A percentile compares a stretch with the other conserved stretches of the same genome.
These are phyloP conservation scores for Psix sp. DNA, from an alignment of 1,140 invertebrate genomes.

Conservation along the genomic window DNA sequence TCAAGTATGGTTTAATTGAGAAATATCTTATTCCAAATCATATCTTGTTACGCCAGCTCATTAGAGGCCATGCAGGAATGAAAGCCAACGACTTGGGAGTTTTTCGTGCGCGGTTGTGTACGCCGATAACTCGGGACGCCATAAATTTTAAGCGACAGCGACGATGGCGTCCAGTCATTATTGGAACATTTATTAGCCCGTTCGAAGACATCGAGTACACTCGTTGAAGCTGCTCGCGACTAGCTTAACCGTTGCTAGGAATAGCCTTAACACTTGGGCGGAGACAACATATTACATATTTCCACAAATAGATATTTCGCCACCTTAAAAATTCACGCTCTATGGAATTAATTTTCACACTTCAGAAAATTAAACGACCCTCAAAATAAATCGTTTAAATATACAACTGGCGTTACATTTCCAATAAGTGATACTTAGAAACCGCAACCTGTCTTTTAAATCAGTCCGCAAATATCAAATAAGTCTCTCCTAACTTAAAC, in stretches of 20 bases:
- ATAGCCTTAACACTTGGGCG: conserved; percentile 62
- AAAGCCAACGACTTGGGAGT: too few species aligned
- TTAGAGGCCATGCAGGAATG: too few species aligned
- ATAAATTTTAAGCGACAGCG: conserved; percentile 62
- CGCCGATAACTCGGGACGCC: conserved; percentile 23
- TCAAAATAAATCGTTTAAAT: background rate
- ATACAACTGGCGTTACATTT: too few species aligned
- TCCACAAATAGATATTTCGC: conserved; percentile 51
- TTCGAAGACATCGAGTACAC: conserved; percentile 43
- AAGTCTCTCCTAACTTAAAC: too few species aligned
- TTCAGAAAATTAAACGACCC: background rate
- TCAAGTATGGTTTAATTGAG: conserved; percentile 30
- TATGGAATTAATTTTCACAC: background rate
- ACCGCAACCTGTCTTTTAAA: too few species aligned
- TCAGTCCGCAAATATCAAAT: too few species aligned
- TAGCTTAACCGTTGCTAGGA: conserved; percentile 55
- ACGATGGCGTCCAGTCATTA: conserved; percentile 61
- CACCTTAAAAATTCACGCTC: conserved; percentile 8
- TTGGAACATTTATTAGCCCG: conserved; percentile 64
- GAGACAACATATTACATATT: conserved; percentile 48
- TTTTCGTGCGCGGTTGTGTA: too few species aligned
- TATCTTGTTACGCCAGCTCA: conserved; percentile 38
- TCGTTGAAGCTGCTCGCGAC: conserved; percentile 33
- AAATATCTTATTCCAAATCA: conserved; percentile 41
- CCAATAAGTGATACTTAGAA: too few species aligned